Evolutionary conservation across 2,888 invertebrate genomes (phyloP).

Genomic region (Lathronympha strigana): DNA sequence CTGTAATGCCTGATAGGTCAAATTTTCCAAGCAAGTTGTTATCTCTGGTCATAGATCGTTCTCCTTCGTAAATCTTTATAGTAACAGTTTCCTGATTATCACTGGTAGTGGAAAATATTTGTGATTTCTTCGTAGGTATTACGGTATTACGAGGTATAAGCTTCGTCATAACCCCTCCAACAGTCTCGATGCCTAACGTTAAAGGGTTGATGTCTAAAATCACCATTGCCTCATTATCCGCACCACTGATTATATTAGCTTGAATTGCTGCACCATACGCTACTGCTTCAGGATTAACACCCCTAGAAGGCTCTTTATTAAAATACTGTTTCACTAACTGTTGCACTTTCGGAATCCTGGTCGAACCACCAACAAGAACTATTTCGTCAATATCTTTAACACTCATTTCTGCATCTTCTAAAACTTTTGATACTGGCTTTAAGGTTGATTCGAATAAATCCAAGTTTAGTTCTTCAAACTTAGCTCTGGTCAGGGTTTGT

Average conservation of each 20-base stretch:
- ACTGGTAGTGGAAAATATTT: constrained; percentile 99
- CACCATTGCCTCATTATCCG: constrained; percentile 98
- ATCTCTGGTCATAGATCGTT: constrained; percentile 99
- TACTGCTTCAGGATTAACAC: constrained; percentile 99
- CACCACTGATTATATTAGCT: constrained; percentile 98
- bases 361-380: constrained; percentile 99
- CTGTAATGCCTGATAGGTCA: constrained; percentile 98
- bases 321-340: constrained; percentile 97
- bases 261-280: constrained; percentile 99
- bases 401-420: constrained; percentile 99
- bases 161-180: constrained; percentile 99
- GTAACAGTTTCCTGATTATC: constrained; percentile 99
- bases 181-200: constrained; percentile 99
- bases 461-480: constrained; percentile 99
- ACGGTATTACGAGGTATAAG: constrained; percentile 99
- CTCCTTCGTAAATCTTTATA: constrained; percentile 99
- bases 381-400: constrained; percentile 99
- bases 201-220: constrained; percentile 99
- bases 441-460: constrained; percentile 95
- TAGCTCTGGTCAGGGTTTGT: constrained; percentile 98
- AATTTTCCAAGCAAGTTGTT: constrained; percentile 99
- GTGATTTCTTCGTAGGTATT: constrained; percentile 99
- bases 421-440: constrained; percentile 96
- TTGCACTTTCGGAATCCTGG: constrained; percentile 99
- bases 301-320: constrained; percentile 98